phyloP scores from a whole-genome alignment of 2,797 vertebrate species.

The Enteromius treurensis region DNA sequence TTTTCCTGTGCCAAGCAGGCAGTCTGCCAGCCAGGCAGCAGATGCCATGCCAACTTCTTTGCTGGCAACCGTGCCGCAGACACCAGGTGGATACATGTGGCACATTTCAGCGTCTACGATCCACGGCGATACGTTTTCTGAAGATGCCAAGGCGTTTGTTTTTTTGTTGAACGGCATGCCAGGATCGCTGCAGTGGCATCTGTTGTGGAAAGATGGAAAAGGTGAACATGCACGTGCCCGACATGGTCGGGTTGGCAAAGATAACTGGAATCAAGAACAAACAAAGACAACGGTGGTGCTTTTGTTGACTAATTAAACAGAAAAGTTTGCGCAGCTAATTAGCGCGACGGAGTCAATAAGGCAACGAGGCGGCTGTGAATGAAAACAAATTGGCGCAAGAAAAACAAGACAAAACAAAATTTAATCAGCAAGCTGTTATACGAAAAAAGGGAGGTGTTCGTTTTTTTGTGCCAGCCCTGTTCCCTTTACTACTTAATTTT shows the following conservation, averaged over 20 bases:
- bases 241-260: conserved; percentile 67
- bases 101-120: conserved; percentile 61
- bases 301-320: conserved; percentile 75
- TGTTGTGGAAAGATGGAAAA: conserved; percentile 78
- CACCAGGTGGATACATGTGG: conserved; percentile 50
- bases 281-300: conserved; percentile 65
- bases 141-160: conserved; percentile 64
- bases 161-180: conserved; percentile 71
- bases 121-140: conserved; percentile 56
- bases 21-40: conserved; percentile 76
- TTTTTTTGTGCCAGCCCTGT: conserved; percentile 67
- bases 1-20: conserved; percentile 76
- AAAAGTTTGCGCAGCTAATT: conserved; percentile 76
- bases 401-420: conserved; percentile 66
- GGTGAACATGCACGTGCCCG: conserved; percentile 60
- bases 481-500: conserved; percentile 60
- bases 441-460: conserved; percentile 63
- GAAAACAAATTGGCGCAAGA: conserved; percentile 60
- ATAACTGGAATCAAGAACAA: conserved; percentile 69
- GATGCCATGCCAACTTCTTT: conserved; percentile 78
- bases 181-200: conserved; percentile 84
- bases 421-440: conserved; percentile 68
- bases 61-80: conserved; percentile 67
- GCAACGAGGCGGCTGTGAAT: conserved; percentile 64
- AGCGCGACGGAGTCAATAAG: conserved; percentile 64